phyloP scores from a whole-genome alignment of 1,140 invertebrate genomes.

The Bombus turneri region DNA sequence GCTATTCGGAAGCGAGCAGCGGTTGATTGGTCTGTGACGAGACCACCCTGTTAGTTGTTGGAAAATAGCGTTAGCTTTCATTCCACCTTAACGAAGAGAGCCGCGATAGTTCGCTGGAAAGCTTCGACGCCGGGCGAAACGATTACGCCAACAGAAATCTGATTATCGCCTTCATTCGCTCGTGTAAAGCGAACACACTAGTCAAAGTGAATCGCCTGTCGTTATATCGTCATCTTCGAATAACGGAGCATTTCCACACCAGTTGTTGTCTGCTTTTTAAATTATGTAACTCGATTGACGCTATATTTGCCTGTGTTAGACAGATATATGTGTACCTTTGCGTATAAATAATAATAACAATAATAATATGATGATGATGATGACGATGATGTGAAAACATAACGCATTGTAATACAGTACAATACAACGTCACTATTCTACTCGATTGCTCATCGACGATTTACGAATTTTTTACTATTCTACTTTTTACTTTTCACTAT shows the following conservation, averaged over 20 bases:
- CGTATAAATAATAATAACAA: too few relatives aligned
- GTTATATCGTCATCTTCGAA: neutral
- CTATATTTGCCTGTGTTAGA: too few relatives aligned
- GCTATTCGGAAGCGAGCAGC: slow-evolving; percentile 19
- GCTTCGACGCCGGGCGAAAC: neutral
- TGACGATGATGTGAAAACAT: too few relatives aligned
- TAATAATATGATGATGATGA: too few relatives aligned
- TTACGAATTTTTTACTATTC: too few relatives aligned
- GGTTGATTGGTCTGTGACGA: slow-evolving; percentile 18
- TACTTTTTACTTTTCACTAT: too few relatives aligned
- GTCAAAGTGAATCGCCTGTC: neutral
- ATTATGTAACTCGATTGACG: neutral
- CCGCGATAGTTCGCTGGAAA: neutral
- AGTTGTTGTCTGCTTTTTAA: neutral
- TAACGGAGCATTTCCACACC: neutral
- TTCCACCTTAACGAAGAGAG: slow-evolving; percentile 9
- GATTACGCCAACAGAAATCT: neutral
- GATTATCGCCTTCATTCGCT: slow-evolving; percentile 10
- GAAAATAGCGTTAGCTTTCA: slow-evolving; percentile 35
- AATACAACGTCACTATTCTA: too few relatives aligned
- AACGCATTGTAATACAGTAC: too few relatives aligned
- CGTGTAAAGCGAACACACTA: neutral
- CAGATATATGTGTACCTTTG: too few relatives aligned
- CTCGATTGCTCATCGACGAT: too few relatives aligned
- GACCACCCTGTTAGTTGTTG: slow-evolving; percentile 41